Base-by-base conservation (phyloP, 2,888 invertebrate genomes). In the Mechanitis messenoides region DNA sequence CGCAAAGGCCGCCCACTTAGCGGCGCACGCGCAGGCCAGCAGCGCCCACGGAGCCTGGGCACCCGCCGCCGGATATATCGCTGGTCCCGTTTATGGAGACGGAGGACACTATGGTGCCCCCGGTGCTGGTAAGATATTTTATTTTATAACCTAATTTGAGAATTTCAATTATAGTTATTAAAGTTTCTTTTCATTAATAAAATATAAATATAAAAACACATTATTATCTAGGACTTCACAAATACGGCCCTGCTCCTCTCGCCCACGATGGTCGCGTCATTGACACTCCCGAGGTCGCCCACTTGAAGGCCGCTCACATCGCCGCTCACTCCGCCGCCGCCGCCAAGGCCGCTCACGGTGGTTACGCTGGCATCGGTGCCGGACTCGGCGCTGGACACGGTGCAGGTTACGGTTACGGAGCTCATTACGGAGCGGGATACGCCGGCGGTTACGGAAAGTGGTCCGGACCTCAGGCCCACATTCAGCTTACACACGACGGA, bases 261-360 rank as follows among this genome's bases (percentile, higher is more conserved):
- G 90, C 90, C 35, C 90, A 90, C 66, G 90, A 90, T 74, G 90
- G 90, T 47, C 89, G 88, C 68, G 90, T 90, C 61, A 70, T 90
- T 2, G 91, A 90, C 81, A 91, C 91, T 35, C 89, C 91, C 65
- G 91, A 91, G 82, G 91, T 91, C 1, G 91, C 92, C 31, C 91
- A 91, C 72, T 91, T 92, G 64, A 92, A 91, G 79, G 87, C 91
- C 45, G 91, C 91, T 47, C 92, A 91, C 78, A 76, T 87, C 70
- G 85, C 88, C 59, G 91, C 91, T 42, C 90, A 87, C 79, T 80
- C 83, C 50, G 81, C 80, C 50, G 88, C 86, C 1, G 80, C 85
- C 74, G 81, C 76, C 38, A 74, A 65, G 62, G 84, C 58, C 70
- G 47, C 74, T 69, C 71, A 78, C 71, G 79, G 76, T 11, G 75